Evolutionary conservation across 2,113 vertebrate genomes (phyloP), one percentile per base, ranked within the genome.

Genomic region (Narcine bancroftii): DNA sequence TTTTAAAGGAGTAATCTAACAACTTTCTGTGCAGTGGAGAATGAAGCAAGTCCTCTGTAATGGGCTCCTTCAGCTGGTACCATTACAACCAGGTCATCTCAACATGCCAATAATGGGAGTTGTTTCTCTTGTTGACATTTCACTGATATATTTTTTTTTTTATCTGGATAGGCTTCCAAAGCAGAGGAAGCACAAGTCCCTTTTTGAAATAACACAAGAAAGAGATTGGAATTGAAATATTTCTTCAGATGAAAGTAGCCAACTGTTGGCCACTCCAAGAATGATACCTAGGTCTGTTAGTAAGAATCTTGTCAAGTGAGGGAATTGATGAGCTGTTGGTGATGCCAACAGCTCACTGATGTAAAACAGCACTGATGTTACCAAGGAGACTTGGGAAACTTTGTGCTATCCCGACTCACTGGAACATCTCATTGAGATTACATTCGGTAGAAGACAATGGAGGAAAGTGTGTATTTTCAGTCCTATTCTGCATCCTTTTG

Each of bases 291-390:
- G 21, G 47, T 53, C 79, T 83, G 29, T 39, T 53, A 47, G 79
- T 15, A 83, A 33, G 15, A 53, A 83, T 33, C 3, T 33, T 33
- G 79, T 53, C 5, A 29, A 50, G 77, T 47, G 76, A 45, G 5
- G 77, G 77, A 53, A 47, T 53, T 45, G 47, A 83, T 45, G 26
- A 11, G 36, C 33, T 87, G 50, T 33, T 60, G 29, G 6, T 45
- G 47, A 29, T 87, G 53, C 50, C 81, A 87, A 60, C 53, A 66
- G 21, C 36, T 89, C 39, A 66, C 17, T 89, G 36, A 89, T 19
- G 60, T 56, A 39, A 42, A 89, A 65, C 79, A 53, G 60, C 60
- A 89, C 56, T 66, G 79, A n/a, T 65, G 85, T 89, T 65, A 89
- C 56, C n/a, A 21, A 6, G 56, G 83, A 87, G 33, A 87, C n/a